Evolutionary conservation across 92 coral and sea anemone species (phyloP).

Genomic region (Meandrina meandrites): DNA sequence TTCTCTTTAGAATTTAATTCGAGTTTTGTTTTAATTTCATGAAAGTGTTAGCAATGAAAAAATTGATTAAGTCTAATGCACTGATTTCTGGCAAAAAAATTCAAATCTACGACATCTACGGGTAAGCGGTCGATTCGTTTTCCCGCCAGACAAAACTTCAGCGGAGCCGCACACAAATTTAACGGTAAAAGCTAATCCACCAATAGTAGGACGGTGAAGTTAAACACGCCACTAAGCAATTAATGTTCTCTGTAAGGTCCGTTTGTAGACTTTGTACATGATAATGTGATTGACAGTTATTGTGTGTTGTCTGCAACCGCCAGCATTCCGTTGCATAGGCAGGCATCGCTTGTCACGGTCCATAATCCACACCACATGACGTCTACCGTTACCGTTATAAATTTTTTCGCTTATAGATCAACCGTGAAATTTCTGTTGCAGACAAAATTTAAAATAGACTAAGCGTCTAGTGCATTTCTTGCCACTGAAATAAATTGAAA

Average conservation of each 20-base stretch:
- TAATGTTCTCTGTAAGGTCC: neutral
- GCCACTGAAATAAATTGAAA: neutral
- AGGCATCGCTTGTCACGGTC: neutral
- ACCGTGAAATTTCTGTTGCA: neutral
- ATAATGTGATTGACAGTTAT: neutral
- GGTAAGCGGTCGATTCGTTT: neutral
- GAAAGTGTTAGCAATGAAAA: neutral
- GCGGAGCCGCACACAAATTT: neutral
- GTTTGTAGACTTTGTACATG: neutral
- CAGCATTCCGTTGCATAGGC: neutral
- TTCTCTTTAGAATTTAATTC: neutral
- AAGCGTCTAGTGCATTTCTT: conserved; percentile 8
- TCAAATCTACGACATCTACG: neutral
- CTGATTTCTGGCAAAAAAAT: neutral
- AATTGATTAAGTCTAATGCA: neutral
- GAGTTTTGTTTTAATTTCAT: neutral
- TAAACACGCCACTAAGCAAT: neutral
- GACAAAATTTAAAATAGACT: neutral
- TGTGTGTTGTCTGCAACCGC: neutral
- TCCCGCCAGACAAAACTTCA: neutral
- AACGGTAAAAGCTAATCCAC: neutral
- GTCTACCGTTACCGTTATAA: conserved; percentile 11
- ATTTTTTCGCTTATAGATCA: neutral
- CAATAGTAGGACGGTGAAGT: neutral
- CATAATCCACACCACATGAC: neutral